Evolutionary conservation across 2,113 vertebrate genomes (phyloP).

Genomic region (Crotalus tigris): DNA sequence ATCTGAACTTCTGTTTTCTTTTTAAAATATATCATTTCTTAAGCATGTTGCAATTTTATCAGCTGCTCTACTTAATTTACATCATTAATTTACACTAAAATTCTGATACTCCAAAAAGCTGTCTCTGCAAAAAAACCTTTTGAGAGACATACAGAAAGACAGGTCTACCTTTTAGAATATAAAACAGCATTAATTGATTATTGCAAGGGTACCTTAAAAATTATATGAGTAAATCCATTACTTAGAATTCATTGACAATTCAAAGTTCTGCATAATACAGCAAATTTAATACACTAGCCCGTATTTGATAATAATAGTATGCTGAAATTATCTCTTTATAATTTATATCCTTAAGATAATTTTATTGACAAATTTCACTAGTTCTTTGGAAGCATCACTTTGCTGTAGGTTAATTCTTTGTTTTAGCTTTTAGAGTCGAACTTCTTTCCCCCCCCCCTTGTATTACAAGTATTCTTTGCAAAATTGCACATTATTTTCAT

Average conservation of each 20-base stretch:
- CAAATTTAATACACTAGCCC: neutral
- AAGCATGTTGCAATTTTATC: neutral
- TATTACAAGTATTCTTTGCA: slow-evolving; percentile 5
- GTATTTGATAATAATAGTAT: neutral
- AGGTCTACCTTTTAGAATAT: neutral
- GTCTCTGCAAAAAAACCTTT: neutral
- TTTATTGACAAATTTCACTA: neutral
- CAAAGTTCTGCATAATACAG: neutral
- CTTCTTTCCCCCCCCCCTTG: neutral
- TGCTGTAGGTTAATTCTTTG: slow-evolving; percentile 23
- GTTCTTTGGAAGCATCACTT: slow-evolving; percentile 14
- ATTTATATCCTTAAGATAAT: slow-evolving; percentile 1
- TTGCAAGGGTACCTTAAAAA: neutral
- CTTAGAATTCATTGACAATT: slow-evolving; percentile 12
- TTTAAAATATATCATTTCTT: neutral
- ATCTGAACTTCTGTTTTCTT: neutral
- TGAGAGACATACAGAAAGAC: neutral
- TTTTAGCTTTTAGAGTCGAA: neutral
- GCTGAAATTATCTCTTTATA: neutral
- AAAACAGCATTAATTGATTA: neutral
- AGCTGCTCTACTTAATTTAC: neutral
- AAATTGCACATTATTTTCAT: slow-evolving; percentile 8
- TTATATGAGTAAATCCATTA: neutral
- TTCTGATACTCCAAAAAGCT: neutral
- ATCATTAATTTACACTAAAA: neutral